phyloP scores from a whole-genome alignment of 2,113 vertebrate genomes.

The Bambusicola thoracicus region DNA sequence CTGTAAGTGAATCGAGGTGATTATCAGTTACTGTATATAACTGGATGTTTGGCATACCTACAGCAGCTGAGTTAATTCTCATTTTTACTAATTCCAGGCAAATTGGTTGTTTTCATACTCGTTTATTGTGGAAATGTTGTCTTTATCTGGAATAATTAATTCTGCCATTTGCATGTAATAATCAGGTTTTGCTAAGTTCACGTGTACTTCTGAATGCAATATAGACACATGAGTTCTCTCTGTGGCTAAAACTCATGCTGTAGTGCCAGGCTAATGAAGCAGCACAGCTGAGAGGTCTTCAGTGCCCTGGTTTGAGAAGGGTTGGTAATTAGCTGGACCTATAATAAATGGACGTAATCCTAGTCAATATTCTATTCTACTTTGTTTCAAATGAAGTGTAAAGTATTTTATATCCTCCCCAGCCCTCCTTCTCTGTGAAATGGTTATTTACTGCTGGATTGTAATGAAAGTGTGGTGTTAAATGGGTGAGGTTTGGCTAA shows the following conservation, averaged over 20 bases:
- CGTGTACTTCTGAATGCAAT: background rate
- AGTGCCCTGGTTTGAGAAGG: background rate
- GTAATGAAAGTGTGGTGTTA: background rate
- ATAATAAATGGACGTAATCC: background rate
- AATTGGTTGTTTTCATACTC: background rate
- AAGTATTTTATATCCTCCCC: background rate
- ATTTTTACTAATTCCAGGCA: background rate
- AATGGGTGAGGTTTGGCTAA: background rate
- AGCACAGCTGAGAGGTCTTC: background rate
- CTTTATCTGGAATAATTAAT: background rate
- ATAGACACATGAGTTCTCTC: background rate
- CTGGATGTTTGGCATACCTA: background rate
- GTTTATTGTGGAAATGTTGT: background rate
- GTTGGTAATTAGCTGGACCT: conserved; percentile 13
- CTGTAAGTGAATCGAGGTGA: background rate
- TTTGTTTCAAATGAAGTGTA: conserved; percentile 5
- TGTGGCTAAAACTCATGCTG: background rate
- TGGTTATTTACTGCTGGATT: conserved; percentile 18
- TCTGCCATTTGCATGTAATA: background rate
- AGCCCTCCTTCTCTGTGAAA: background rate
- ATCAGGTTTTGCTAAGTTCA: background rate
- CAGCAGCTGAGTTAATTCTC: background rate
- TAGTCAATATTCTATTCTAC: conserved; percentile 28
- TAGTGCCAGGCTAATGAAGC: background rate
- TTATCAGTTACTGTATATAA: background rate